A percentile compares a stretch with the other conserved stretches of the same genome.
phyloP scores from a whole-genome alignment of 1,140 invertebrate genomes.

The Heterodera schachtii region DNA sequence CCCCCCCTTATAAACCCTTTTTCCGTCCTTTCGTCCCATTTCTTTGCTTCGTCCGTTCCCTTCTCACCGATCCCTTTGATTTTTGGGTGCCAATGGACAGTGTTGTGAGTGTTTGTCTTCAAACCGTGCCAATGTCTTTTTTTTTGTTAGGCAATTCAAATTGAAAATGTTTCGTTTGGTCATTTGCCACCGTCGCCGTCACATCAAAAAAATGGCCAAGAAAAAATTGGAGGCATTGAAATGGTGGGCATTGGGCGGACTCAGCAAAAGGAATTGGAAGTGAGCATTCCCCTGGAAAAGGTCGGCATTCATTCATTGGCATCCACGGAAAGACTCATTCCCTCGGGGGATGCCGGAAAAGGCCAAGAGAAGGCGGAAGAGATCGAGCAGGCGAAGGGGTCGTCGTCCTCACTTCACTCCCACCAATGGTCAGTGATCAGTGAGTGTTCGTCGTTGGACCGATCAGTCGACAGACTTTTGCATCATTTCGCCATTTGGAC shows the following conservation, averaged over 20 bases:
- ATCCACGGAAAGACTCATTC: not conserved
- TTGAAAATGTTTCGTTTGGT: conserved; percentile 14
- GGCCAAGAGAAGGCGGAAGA: not conserved
- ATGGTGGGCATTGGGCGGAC: conserved; percentile 10
- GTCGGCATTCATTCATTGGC: too few relatives aligned
- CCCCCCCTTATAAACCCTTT: not conserved
- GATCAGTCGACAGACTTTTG: too few relatives aligned
- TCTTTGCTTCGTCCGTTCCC: not conserved
- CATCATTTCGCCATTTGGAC: too few relatives aligned
- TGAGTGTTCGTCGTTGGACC: too few relatives aligned
- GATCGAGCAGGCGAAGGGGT: not conserved
- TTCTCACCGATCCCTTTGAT: not conserved
- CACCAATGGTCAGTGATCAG: not conserved
- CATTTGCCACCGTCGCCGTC: not conserved
- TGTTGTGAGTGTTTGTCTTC: conserved; percentile 2
- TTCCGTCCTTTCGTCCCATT: not conserved
- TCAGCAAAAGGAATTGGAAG: not conserved
- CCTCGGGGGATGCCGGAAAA: not conserved
- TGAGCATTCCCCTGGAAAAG: too few relatives aligned
- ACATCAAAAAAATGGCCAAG: too few relatives aligned
- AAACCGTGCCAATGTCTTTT: not conserved
- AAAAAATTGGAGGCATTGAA: not conserved
- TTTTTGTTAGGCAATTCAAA: conserved; percentile 26
- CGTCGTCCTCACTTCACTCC: not conserved
- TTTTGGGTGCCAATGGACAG: not conserved